Conservation (phyloP, 2,797 vertebrate genomes). For the Nothura maculosa region DNA sequence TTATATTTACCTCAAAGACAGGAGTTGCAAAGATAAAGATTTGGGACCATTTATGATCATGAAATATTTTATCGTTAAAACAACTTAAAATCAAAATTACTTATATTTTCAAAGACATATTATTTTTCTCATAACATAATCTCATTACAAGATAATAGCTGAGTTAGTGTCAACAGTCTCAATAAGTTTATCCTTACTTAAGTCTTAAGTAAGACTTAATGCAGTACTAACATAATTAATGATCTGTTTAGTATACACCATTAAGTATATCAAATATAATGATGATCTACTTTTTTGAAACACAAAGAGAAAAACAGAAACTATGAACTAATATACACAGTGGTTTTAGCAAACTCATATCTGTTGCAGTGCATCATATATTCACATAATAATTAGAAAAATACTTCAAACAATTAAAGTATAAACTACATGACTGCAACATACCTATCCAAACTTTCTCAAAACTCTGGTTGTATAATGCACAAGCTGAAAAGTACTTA, state of each 20-base stretch:
- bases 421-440: not conserved
- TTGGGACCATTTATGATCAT: not conserved
- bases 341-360: not conserved
- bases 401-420: not conserved
- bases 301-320: not conserved
- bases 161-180: not conserved
- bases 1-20: not conserved
- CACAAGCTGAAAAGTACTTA: not conserved
- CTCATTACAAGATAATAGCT: not conserved
- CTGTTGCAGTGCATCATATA: not conserved
- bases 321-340: not conserved
- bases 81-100: not conserved
- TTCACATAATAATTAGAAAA: not conserved
- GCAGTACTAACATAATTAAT: not conserved
- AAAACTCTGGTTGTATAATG: not conserved
- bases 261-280: not conserved
- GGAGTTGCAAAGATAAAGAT: not conserved
- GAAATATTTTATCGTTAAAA: not conserved
- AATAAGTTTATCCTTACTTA: accelerated
- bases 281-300: not conserved
- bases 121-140: accelerated
- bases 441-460: not conserved
- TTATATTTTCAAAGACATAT: not conserved
- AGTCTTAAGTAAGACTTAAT: not conserved
- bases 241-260: not conserved